Conservation (phyloP, 2,888 invertebrate genomes). For the Miltochrista miniata region DNA sequence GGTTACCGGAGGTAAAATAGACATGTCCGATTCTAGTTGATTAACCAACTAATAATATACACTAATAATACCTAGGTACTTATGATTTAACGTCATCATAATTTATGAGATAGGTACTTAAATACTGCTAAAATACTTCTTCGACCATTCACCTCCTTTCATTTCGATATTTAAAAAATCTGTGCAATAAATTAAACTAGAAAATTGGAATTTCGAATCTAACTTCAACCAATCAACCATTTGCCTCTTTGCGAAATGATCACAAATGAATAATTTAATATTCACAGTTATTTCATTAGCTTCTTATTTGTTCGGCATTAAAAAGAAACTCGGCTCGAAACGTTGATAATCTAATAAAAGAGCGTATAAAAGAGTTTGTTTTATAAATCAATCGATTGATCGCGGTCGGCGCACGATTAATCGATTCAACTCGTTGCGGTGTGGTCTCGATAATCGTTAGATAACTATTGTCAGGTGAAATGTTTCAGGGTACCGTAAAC, state of each 20-base stretch:
- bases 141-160: not conserved
- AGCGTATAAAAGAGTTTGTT: constrained; percentile 29
- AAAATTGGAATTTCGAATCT: not conserved
- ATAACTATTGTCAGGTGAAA: constrained; percentile 30
- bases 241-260: not conserved
- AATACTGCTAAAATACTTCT: too few relatives aligned
- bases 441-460: constrained; percentile 49
- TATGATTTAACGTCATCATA: too few relatives aligned
- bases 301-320: constrained; percentile 20
- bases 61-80: too few relatives aligned
- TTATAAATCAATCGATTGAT: constrained; percentile 13
- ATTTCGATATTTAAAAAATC: not conserved
- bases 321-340: constrained; percentile 11
- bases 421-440: constrained; percentile 34
- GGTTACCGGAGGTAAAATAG: too few relatives aligned
- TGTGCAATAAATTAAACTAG: not conserved
- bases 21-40: too few relatives aligned
- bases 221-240: not conserved
- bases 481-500: constrained; percentile 1
- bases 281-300: constrained; percentile 27
- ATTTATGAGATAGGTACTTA: too few relatives aligned
- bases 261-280: not conserved
- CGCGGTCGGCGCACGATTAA: constrained; percentile 27
- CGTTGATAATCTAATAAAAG: constrained; percentile 17
- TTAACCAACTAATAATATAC: too few relatives aligned